These are phyloP conservation scores for Abrostola tripartita DNA, from an alignment of 2,888 invertebrate genomes.

Conservation along the genomic window DNA sequence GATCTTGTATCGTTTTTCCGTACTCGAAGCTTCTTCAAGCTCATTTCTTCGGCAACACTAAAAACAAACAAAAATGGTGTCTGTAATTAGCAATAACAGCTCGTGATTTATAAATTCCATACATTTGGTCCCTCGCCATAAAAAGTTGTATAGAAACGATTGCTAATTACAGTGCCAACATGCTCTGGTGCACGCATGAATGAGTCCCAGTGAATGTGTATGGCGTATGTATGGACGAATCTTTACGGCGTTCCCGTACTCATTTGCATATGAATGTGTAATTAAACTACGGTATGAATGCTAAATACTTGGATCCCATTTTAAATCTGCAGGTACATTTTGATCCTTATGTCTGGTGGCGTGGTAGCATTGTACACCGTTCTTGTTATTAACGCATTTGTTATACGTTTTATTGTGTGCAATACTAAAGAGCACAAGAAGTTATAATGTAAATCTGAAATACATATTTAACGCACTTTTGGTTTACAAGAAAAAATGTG, in stretches of 20 bases:
- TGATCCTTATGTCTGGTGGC: conserved; percentile 57
- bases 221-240: conserved; percentile 73
- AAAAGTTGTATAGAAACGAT: conserved; percentile 78
- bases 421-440: conserved; percentile 23
- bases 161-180: conserved; percentile 83
- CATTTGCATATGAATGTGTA: conserved; percentile 88
- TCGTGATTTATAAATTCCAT: conserved; percentile 44
- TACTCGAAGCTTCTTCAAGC: no score
- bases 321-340: conserved; percentile 59
- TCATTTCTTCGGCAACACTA: not conserved
- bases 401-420: conserved; percentile 26
- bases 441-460: conserved; percentile 10
- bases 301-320: conserved; percentile 72
- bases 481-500: no score
- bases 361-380: conserved; percentile 19
- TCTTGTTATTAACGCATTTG: conserved; percentile 1
- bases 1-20: not conserved
- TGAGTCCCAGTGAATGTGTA: conserved; percentile 77
- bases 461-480: no score
- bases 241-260: conserved; percentile 81
- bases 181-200: conserved; percentile 82
- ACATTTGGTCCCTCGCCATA: conserved; percentile 57
- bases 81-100: conserved; percentile 31
- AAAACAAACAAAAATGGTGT: conserved; percentile 29
- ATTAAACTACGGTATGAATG: conserved; percentile 84